A percentile compares a stretch with the other conserved stretches of the same genome.
phyloP scores from a whole-genome alignment of 2,797 vertebrate species.

The Momotus momota region DNA sequence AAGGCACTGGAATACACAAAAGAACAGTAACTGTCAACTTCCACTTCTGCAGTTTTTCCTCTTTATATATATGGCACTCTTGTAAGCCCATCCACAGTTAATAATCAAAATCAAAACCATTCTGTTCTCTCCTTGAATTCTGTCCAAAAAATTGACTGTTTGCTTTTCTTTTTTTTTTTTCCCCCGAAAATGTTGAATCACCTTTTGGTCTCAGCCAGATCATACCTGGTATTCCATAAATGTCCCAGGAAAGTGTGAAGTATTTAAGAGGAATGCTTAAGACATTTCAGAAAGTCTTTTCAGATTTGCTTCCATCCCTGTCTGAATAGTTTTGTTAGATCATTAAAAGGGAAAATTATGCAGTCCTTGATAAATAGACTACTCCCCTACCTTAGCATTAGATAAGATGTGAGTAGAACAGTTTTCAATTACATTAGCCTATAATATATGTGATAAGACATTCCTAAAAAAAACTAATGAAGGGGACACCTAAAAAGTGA shows the following conservation, averaged over 20 bases:
- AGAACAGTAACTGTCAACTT: neutral
- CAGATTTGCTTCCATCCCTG: neutral
- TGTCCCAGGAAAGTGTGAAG: neutral
- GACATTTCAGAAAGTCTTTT: slow-evolving; percentile 2
- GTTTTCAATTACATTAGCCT: slow-evolving; percentile 16
- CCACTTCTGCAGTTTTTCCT: neutral
- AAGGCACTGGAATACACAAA: neutral
- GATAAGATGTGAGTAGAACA: neutral
- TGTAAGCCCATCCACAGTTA: neutral
- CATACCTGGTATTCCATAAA: neutral
- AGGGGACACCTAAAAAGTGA: neutral
- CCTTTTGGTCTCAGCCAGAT: slow-evolving; percentile 17
- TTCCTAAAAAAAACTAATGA: neutral
- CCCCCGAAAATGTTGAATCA: slow-evolving; percentile 1
- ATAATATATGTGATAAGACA: neutral
- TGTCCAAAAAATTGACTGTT: neutral
- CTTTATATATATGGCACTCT: neutral
- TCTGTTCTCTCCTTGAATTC: neutral
- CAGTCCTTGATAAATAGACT: slow-evolving; percentile 21
- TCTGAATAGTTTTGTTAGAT: neutral
- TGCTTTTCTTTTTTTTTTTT: neutral
- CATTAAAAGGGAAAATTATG: neutral
- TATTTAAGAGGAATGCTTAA: neutral
- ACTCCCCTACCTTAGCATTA: neutral
- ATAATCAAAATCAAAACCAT: slow-evolving; percentile 27